phyloP scores from a whole-genome alignment of 2,797 vertebrate species.

The Syngnathus acus region DNA sequence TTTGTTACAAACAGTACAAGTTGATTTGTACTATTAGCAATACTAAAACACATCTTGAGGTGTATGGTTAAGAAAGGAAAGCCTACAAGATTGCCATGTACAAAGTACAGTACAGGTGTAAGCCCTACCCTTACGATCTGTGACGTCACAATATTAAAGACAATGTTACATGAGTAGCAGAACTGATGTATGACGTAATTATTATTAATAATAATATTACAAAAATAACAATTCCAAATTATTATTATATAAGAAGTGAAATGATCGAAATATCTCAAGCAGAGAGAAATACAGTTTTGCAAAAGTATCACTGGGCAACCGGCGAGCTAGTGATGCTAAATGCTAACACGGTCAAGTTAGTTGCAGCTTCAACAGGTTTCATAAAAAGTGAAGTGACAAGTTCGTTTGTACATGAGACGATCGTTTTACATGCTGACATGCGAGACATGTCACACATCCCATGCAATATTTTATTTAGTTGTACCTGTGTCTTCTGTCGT shows the following conservation, averaged over 20 bases:
- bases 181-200: background rate
- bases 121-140: background rate
- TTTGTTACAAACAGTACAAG: background rate
- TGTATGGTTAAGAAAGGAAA: background rate
- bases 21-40: background rate
- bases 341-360: constrained; percentile 1
- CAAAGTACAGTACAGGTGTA: background rate
- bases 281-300: background rate
- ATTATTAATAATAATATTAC: background rate
- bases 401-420: background rate
- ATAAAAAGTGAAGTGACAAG: background rate
- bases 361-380: background rate
- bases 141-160: background rate
- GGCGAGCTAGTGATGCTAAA: background rate
- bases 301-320: background rate
- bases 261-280: background rate
- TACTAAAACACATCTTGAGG: background rate
- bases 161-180: background rate
- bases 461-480: background rate
- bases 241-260: background rate
- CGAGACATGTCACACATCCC: background rate
- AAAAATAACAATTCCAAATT: background rate
- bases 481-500: constrained; percentile 4
- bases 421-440: background rate
- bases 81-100: background rate